Conservation (phyloP, 2,113 vertebrate species). For the Pachypanchax playfairii region DNA sequence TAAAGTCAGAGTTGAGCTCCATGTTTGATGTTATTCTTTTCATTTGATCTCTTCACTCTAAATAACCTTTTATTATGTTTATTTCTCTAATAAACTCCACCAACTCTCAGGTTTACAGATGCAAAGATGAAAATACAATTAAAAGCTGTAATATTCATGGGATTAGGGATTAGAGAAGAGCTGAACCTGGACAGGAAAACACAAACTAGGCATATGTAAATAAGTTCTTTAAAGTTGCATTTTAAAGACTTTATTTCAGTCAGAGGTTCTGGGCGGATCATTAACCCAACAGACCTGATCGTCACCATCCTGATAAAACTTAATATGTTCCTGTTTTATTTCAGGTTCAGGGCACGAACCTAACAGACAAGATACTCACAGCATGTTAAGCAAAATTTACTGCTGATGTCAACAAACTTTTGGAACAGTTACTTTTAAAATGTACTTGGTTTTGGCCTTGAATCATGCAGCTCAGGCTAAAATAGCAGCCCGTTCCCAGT, state of each 20-base stretch:
- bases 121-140: conserved; percentile 54
- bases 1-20: conserved; percentile 15
- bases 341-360: neutral
- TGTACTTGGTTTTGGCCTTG: conserved; percentile 13
- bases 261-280: conserved; percentile 11
- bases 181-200: conserved; percentile 5
- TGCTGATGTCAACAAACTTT: neutral
- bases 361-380: no score
- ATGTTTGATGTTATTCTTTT: conserved; percentile 26
- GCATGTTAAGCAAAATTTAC: neutral
- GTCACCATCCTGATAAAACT: neutral
- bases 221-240: neutral
- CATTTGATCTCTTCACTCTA: conserved; percentile 52
- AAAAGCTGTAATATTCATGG: conserved; percentile 38
- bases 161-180: conserved; percentile 32
- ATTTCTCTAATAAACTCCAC: conserved; percentile 41
- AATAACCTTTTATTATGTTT: conserved; percentile 42
- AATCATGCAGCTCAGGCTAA: conserved; percentile 2
- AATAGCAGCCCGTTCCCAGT: neutral
- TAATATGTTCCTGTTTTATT: neutral
- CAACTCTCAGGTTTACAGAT: conserved; percentile 48
- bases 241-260: conserved; percentile 4
- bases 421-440: neutral
- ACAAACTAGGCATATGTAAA: conserved; percentile 5
- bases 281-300: conserved; percentile 1